phyloP scores from a whole-genome alignment of 2,797 vertebrate genomes.

The Rhabdophis nuchalis region DNA sequence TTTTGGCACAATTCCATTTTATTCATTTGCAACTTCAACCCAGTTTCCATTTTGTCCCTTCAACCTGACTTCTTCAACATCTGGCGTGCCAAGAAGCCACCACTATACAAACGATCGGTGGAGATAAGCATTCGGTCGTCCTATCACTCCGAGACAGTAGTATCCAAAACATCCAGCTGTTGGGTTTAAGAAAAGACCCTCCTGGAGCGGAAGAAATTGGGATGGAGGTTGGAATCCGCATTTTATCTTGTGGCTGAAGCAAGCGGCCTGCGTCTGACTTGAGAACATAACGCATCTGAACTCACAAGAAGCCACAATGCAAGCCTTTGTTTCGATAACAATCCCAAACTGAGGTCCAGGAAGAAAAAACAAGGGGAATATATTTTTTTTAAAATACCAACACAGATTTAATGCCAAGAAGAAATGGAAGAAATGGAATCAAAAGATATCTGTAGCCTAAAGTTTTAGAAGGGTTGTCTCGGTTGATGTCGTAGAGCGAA shows the following conservation, averaged over 20 bases:
- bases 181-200: background rate
- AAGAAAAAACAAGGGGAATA: background rate
- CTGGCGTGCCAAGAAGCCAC: background rate
- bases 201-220: background rate
- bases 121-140: background rate
- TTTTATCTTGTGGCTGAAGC: background rate
- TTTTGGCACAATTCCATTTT: background rate
- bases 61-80: background rate
- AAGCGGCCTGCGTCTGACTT: background rate
- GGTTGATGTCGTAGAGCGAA: background rate
- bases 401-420: background rate
- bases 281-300: background rate
- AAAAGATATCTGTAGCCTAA: background rate
- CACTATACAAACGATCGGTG: no score
- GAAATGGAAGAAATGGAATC: constrained; percentile 2
- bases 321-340: constrained; percentile 5
- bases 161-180: background rate
- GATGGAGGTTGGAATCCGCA: background rate
- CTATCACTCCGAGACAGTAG: background rate
- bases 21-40: background rate
- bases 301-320: background rate
- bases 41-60: background rate
- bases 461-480: constrained; percentile 6
- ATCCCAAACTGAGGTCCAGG: constrained; percentile 16
- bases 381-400: background rate